Percentiles rank a stretch among this genome's conserved stretches.
phyloP scores from a whole-genome alignment of 2,113 vertebrate genomes.

The Vulpes vulpes region DNA sequence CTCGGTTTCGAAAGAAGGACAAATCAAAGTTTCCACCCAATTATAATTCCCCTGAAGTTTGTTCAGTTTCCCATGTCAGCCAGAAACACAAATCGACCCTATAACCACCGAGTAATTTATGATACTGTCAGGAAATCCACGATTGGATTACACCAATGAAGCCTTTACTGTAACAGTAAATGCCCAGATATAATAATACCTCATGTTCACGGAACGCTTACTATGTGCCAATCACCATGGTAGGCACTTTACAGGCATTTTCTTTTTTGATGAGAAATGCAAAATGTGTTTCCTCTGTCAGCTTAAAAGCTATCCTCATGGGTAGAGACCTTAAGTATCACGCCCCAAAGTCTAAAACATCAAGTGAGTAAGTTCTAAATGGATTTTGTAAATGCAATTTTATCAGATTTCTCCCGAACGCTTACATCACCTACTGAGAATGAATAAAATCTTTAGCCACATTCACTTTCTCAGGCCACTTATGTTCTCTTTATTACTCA shows the following conservation, averaged over 20 bases:
- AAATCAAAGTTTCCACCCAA: slow-evolving; percentile 67
- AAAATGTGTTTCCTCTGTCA: slow-evolving; percentile 47
- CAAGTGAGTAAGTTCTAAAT: slow-evolving; percentile 20
- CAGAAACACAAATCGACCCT: slow-evolving; percentile 59
- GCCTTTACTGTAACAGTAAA: slow-evolving; percentile 33
- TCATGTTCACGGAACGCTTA: neutral
- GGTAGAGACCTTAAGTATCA: neutral
- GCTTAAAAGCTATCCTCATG: neutral
- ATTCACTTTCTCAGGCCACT: neutral
- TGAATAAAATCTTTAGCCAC: neutral
- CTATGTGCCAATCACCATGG: neutral
- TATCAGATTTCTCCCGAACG: slow-evolving; percentile 14
- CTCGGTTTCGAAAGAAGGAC: slow-evolving; percentile 40
- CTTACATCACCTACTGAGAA: neutral
- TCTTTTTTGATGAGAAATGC: slow-evolving; percentile 56
- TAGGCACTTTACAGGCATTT: neutral
- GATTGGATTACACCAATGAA: slow-evolving; percentile 50
- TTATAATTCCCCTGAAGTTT: slow-evolving; percentile 46
- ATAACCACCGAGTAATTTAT: slow-evolving; percentile 61
- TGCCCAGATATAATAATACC: slow-evolving; percentile 47
- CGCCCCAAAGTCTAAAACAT: neutral
- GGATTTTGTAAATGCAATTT: neutral
- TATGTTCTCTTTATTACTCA: neutral
- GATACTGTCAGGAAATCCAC: slow-evolving; percentile 54
- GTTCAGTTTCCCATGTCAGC: slow-evolving; percentile 51